A percentile compares a stretch with the other conserved stretches of the same genome.
phyloP scores from a whole-genome alignment of 2,113 vertebrate genomes.

The Nipponia nippon region DNA sequence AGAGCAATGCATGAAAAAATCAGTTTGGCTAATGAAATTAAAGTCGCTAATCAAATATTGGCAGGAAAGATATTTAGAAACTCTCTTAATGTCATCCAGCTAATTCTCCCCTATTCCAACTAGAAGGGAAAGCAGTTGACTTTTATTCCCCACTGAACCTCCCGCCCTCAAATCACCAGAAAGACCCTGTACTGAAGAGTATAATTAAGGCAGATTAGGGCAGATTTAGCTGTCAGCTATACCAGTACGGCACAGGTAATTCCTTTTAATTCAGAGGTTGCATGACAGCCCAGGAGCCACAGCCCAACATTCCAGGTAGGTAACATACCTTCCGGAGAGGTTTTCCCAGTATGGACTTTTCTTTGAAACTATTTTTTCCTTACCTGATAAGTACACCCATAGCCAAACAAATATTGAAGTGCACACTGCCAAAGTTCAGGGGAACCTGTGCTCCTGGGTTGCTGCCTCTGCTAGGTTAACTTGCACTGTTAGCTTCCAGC shows the following conservation, averaged over 20 bases:
- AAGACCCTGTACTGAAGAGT: slow-evolving; percentile 50
- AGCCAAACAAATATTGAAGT: background rate
- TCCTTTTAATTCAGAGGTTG: background rate
- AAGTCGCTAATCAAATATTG: slow-evolving; percentile 82
- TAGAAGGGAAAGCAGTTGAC: slow-evolving; percentile 60
- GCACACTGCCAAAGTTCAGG: background rate
- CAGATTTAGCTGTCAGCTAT: slow-evolving; percentile 32
- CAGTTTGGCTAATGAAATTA: slow-evolving; percentile 83
- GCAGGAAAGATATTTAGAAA: slow-evolving; percentile 78
- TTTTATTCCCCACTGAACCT: slow-evolving; percentile 66
- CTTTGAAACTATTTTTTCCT: background rate
- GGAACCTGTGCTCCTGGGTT: background rate
- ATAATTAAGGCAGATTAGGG: slow-evolving; percentile 63
- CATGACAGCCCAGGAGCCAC: background rate
- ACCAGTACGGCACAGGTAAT: background rate
- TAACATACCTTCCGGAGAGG: background rate
- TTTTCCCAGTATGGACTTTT: background rate
- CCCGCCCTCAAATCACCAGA: slow-evolving; percentile 67
- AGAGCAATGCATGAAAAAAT: slow-evolving; percentile 76
- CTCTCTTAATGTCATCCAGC: slow-evolving; percentile 61
- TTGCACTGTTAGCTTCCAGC: background rate
- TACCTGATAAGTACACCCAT: background rate
- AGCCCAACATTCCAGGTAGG: background rate
- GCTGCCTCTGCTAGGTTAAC: accelerated
- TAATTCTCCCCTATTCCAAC: slow-evolving; percentile 52